Evolutionary conservation across 2,113 vertebrate genomes (phyloP), one percentile per base, ranked within the genome.

Genomic region (Ascaphus truei): DNA sequence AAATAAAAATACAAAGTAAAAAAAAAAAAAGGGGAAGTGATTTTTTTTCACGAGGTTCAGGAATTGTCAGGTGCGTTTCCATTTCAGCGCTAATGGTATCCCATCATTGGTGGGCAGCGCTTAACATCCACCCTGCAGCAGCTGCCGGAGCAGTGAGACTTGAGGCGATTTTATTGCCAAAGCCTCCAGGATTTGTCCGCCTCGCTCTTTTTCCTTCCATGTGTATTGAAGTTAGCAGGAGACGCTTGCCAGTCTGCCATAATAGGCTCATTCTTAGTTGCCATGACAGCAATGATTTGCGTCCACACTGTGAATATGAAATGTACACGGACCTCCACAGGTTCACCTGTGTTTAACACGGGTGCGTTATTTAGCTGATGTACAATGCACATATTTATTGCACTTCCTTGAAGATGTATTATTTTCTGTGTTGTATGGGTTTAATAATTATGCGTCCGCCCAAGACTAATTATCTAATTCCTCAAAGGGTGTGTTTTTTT

Each of bases 261-360:
- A 12, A 4, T 23, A 12, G 23, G 66, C 55, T 60, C 13, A 18
- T 51, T 39, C 55, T 68, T 34, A 13, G 66, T 69, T 69, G 66
- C 66, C 43, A 69, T 69, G 66, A 60, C 66, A 69, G 23, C 66
- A 27, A 48, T 39, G 56, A 59, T 69, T 41, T 50, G 66, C n/a
- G n/a, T n/a, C n/a, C n/a, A n/a, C n/a, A n/a, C n/a, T n/a, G 29
- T 36, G 31, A 60, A 69, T 60, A 69, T 69, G 56, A 30, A 69
- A 69, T 59, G 66, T 43, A 6, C 55, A 6, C 55, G 30, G 12
- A n/a, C 7, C n/a, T 50, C 66, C n/a, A 37, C 56, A 20, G 52
- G 3, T 43, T 69, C 16, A 69, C 56, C 66, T 59, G 66, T 59
- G 66, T 37, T 69, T 59, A 50, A 26, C 5, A 34, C 39, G 12